These are phyloP conservation scores for Cyphomyrmex costatus DNA, from an alignment of 1,140 invertebrate genomes.

Conservation along the genomic window DNA sequence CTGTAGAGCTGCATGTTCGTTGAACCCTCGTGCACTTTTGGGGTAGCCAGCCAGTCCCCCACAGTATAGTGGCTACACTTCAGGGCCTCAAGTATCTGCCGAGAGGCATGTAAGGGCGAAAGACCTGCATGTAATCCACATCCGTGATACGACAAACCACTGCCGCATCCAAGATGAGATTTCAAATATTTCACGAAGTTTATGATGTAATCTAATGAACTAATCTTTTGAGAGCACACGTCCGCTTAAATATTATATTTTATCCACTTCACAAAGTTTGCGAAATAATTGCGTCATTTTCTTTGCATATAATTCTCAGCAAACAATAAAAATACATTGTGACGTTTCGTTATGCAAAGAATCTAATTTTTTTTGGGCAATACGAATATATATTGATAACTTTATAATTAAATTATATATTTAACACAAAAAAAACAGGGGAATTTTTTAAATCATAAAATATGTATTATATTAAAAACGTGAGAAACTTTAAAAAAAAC, in stretches of 20 bases:
- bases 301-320: neutral
- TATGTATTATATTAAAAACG: neutral
- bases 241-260: constrained; percentile 3
- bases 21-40: constrained; percentile 79
- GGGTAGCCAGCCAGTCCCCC: constrained; percentile 73
- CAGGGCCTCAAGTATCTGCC: constrained; percentile 76
- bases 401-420: neutral
- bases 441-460: neutral
- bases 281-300: neutral
- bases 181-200: constrained; percentile 71
- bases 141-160: constrained; percentile 68
- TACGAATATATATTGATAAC: neutral
- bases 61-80: constrained; percentile 74
- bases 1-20: constrained; percentile 70
- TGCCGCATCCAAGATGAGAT: constrained; percentile 71
- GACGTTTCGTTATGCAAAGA: neutral
- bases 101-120: constrained; percentile 78
- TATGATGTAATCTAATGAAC: constrained; percentile 51
- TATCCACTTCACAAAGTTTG: neutral
- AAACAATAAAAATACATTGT: neutral
- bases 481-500: neutral
- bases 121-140: constrained; percentile 64
- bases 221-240: neutral
- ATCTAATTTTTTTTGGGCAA: neutral
- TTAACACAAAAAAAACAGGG: neutral